phyloP scores from a whole-genome alignment of 2,797 vertebrate species.

The Pipistrellus nathusii region DNA sequence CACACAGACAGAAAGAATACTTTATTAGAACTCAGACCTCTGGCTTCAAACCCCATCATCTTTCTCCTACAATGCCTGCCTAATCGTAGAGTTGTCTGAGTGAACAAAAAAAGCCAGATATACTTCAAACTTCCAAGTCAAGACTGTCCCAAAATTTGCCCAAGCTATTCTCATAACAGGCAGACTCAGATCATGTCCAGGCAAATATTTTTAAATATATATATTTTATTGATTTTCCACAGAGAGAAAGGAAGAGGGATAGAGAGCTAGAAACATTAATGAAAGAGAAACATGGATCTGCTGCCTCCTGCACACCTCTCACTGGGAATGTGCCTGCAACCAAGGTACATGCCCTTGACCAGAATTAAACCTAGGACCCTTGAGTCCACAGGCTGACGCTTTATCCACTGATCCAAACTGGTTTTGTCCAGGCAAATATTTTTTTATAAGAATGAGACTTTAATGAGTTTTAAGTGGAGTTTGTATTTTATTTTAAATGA shows the following conservation, averaged over 20 bases:
- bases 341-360: no score
- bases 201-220: not conserved
- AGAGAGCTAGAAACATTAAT: no score
- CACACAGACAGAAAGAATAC: not conserved
- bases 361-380: no score
- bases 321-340: no score
- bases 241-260: no score
- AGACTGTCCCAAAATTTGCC: not conserved
- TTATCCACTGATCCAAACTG: no score
- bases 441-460: not conserved
- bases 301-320: no score
- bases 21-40: not conserved
- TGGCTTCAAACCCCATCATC: not conserved
- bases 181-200: not conserved
- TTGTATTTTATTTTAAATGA: not conserved
- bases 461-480: no score
- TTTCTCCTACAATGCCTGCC: not conserved
- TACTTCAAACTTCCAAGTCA: not conserved
- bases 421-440: not conserved
- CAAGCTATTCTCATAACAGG: not conserved
- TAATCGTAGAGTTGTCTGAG: not conserved
- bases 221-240: no score
- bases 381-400: no score
- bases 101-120: not conserved
- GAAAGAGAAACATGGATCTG: no score